Evolutionary conservation across 2,113 vertebrate genomes (phyloP), one percentile per base, ranked within the genome.

Genomic region (Lethenteron camtschaticum): DNA sequence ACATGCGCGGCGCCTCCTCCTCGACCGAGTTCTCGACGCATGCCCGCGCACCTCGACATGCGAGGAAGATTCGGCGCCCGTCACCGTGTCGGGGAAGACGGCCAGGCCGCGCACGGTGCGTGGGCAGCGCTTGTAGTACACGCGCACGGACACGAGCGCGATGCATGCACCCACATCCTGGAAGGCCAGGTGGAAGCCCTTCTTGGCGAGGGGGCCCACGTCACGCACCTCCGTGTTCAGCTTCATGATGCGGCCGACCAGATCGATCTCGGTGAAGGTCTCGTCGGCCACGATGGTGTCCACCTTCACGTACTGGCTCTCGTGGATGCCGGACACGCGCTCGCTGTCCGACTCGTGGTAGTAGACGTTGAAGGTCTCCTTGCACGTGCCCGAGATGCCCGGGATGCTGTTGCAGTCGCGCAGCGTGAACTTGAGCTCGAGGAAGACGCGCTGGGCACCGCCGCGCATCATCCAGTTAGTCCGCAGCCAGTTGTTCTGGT

Each of bases 111-210:
- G 16, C 16, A 18, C 16, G 16, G 16, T 18, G 16, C 16, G 16
- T 18, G 16, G 16, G 16, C 16, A 18, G 16, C 16, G 16, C 16
- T 18, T 18, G 16, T 18, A 18, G 16, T 18, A 18, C 87, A 99
- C 90, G 73, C 94, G 82, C 78, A 99, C 90, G 70, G 94, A 99
- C 75, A 99, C 92, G 82, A 99, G 82, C 74, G 94, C 94, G 76
- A 99, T 99, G 76, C 94, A 99, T 71, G 94, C 94, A 74, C 94
- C 94, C 69, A 99, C 92, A 18, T 99, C 94, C 86, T 99, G 94
- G 79, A 99, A 99, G 56, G 90, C 94, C 80, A 99, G 77, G 78
- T 94, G 96, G 77, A 99, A 92, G 76, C 91, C 94, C 70, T 95
- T 95, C 80, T 81, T 88, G 73, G 78, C 85, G 76, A 97, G 77